Base-by-base conservation (phyloP, 2,888 invertebrate genomes). In the Macaria liturata region DNA sequence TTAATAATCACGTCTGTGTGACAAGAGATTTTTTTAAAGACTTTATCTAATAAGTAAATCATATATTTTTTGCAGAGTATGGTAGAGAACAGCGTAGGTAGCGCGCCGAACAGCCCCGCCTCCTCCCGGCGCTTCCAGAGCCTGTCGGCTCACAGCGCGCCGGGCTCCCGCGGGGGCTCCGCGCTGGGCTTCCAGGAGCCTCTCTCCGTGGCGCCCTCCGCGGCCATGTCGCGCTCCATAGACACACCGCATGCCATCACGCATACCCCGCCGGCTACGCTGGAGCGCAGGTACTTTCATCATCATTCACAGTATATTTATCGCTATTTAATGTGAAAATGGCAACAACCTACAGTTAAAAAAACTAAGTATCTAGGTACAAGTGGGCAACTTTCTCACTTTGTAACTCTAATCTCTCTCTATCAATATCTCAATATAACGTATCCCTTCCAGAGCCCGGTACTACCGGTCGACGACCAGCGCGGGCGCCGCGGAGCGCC, bases 401-500 rank as follows among this genome's bases (percentile, higher is more conserved):
- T 20, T 20, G 20, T 1, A 20, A 20, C 20, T 20, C 2, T 20
- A 20, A 20, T 20, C 20, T 20, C 20, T 20, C 2, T 20, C 20
- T 2, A 20, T 20, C 20, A 20, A 20, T 20, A 20, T 20, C 20
- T 20, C 20, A 20, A 20, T 20, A 20, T 20, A 20, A 20, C 20
- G 20, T 7, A 37, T 37, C 7, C 0, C 4, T 66, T 66, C 3
- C 80, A 95, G 95, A 84, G 92, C 93, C 64, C 92, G 94, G 57
- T 94, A 95, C 75, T 92, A 94, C 43, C 94, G 95, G 65, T 93
- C 94, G 74, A 90, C 93, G 57, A 70, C 94, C 30, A 93, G 93
- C 61, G 92, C 89, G 62, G 81, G 80, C 46, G 92, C 93, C 54
- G 93, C 86, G 60, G 95, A 96, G 78, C 93, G 94, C 30, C 88